Percentiles rank a stretch among this genome's conserved stretches.
These are phyloP conservation scores for Indicator maculatus DNA, from an alignment of 2,113 vertebrate genomes.

Conservation along the genomic window DNA sequence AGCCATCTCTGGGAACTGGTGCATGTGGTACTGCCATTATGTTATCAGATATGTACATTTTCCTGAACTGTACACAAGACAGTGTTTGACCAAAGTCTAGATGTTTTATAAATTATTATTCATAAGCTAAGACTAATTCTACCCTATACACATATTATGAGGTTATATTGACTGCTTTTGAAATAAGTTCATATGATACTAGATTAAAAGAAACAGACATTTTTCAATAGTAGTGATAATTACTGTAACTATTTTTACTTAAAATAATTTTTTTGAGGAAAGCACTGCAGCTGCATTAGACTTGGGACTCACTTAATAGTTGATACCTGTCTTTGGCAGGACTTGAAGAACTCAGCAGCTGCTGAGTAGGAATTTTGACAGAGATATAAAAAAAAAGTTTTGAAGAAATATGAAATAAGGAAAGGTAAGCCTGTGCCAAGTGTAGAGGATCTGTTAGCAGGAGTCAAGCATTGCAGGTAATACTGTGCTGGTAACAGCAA, in stretches of 20 bases:
- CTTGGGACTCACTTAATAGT: not conserved
- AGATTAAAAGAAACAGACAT: not conserved
- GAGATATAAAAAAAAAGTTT: not conserved
- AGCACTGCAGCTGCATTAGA: not conserved
- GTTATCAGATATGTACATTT: not conserved
- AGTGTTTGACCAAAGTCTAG: not conserved
- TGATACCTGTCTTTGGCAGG: not conserved
- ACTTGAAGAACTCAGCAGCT: not conserved
- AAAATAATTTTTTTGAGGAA: not conserved
- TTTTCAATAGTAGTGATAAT: not conserved
- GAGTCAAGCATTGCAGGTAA: not conserved
- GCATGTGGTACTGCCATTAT: not conserved
- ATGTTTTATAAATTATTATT: not conserved
- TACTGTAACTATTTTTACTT: not conserved
- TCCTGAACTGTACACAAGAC: not conserved
- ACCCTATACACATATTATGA: not conserved
- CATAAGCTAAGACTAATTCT: not conserved
- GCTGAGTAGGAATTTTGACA: not conserved
- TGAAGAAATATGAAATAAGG: not conserved
- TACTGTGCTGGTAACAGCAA: not conserved
- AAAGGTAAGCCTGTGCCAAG: not conserved
- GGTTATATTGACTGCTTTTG: not conserved
- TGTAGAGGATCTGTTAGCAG: not conserved
- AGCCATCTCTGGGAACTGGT: conserved; percentile 24
- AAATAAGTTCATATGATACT: not conserved